Base-by-base conservation (phyloP, 2,113 vertebrate species). In the Alaudala cheleensis region DNA sequence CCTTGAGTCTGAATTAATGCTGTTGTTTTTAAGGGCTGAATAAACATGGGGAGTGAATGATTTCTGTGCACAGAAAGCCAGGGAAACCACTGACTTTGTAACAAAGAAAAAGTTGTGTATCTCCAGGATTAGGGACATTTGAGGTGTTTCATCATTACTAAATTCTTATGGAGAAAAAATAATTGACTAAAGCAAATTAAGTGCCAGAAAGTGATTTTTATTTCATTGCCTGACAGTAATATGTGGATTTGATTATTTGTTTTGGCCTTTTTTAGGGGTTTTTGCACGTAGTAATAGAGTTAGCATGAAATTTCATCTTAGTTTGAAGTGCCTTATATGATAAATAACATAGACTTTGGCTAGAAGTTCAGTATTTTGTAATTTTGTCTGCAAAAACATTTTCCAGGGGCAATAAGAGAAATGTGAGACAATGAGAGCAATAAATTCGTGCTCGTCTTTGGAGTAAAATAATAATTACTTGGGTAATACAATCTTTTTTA, bases 341-440 rank as follows among this genome's bases (percentile, higher is more conserved):
- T 91, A 76, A 81, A 65, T 62, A 85, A 61, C 62, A 20, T 1
- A 6, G 57, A n/a, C 70, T 81, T 92, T 47, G 78, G 87, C 70
- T 69, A 5, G n/a, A 76, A 89, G 31, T 66, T 66, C 54, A 22
- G 60, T 70, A 58, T 87, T 90, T 82, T 3, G 1, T 85, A 85
- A 88, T 82, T 93, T 57, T 51, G 50, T 66, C 93, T 91, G 81
- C 31, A 91, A 51, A 90, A 92, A 58, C 74, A 70, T 74, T 92
- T 85, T 86, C 62, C 11, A 1, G 51, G 40, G 53, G 54, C 33
- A n/a, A 65, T 64, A 86, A 88, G 71, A 54, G 74, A 69, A 77
- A 79, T 53, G 45, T n/a, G 87, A 77, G 61, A 77, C 37, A 69
- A 69, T 28, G 9, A 40, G 37, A 87, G 65, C 81, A 86, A 74